Conservation (phyloP, 2,113 vertebrate genomes). For the Lamprologus lemairii region DNA sequence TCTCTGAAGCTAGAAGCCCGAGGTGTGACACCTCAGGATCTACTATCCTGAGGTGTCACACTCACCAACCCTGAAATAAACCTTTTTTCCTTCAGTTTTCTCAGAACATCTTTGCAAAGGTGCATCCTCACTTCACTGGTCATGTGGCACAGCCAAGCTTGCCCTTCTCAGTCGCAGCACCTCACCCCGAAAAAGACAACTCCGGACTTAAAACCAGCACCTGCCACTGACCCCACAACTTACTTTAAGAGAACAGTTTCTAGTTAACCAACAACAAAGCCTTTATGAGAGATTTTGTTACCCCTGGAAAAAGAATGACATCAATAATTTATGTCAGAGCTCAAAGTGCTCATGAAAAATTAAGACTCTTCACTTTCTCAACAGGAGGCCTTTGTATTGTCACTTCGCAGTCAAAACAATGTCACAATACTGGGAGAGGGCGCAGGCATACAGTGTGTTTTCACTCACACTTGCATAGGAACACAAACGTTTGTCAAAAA, state of each 20-base stretch:
- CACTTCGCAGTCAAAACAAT: not conserved
- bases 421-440: not conserved
- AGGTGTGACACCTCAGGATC: not conserved
- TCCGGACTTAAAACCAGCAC: not conserved
- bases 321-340: constrained; percentile 39
- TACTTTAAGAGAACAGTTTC: not conserved
- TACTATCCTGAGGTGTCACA: not conserved
- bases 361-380: constrained; percentile 25
- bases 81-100: not conserved
- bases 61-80: not conserved
- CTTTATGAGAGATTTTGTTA: not conserved
- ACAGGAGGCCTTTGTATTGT: constrained; percentile 9
- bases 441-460: not conserved
- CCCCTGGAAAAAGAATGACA: not conserved
- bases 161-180: not conserved
- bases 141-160: not conserved
- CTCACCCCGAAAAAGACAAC: not conserved
- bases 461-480: not conserved
- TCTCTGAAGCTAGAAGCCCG: not conserved
- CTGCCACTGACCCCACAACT: not conserved
- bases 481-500: not conserved
- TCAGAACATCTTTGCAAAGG: not conserved
- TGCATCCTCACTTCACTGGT: not conserved
- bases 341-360: constrained; percentile 46
- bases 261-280: not conserved